Percentiles rank a stretch among this genome's conserved stretches.
These are phyloP conservation scores for Temnothorax curvispinosus DNA, from an alignment of 1,140 invertebrate genomes.

Conservation along the genomic window DNA sequence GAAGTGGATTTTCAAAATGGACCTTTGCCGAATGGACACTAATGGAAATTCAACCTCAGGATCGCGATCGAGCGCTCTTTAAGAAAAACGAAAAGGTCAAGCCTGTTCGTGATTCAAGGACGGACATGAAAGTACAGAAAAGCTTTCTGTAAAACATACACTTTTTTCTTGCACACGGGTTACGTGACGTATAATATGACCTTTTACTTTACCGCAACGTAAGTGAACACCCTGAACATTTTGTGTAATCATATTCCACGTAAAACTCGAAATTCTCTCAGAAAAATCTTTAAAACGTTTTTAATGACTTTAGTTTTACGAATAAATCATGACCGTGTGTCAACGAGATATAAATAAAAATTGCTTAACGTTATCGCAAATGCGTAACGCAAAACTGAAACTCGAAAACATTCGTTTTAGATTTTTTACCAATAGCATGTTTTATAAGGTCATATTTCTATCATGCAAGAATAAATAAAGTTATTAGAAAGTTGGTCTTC, in stretches of 20 bases:
- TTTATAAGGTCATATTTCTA: neutral
- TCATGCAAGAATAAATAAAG: neutral
- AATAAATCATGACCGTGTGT: neutral
- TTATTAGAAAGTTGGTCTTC: slow-evolving; percentile 2
- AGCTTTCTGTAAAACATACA: slow-evolving; percentile 34
- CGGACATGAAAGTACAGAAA: neutral
- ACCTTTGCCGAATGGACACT: neutral
- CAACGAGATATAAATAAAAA: neutral
- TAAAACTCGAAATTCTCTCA: neutral
- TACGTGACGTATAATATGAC: neutral
- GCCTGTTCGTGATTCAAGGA: slow-evolving; percentile 20
- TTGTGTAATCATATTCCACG: neutral
- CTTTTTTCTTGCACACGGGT: slow-evolving; percentile 1
- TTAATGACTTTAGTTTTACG: neutral
- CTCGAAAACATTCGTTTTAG: neutral
- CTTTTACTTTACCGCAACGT: slow-evolving; percentile 10
- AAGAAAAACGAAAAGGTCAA: slow-evolving; percentile 23
- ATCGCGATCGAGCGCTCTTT: slow-evolving; percentile 19
- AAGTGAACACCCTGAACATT: slow-evolving; percentile 3
- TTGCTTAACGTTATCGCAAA: neutral
- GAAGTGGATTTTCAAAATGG: slow-evolving; percentile 37
- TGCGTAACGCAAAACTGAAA: neutral
- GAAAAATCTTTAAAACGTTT: neutral
- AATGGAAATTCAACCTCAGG: slow-evolving; percentile 32
- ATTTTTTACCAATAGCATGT: neutral